Evolutionary conservation across 2,888 invertebrate genomes (phyloP).

Genomic region (Cheilosia urbana): DNA sequence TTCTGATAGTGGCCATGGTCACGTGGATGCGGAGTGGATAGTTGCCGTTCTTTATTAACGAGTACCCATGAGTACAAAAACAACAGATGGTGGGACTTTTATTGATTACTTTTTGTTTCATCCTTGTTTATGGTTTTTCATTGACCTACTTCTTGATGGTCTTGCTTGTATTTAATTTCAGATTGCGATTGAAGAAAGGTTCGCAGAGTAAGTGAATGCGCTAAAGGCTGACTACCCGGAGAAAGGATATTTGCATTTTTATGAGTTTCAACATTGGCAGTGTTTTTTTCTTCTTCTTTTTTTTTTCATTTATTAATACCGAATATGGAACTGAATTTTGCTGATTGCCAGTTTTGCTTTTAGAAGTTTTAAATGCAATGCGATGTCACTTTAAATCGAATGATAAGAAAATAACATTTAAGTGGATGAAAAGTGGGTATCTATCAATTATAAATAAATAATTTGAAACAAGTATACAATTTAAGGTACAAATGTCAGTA

Average conservation of each 20-base stretch:
- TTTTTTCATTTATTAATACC: neutral
- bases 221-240: neutral
- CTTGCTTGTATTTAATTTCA: conserved; percentile 34
- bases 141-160: conserved; percentile 7
- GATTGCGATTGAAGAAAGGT: conserved; percentile 4
- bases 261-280: conserved; percentile 9
- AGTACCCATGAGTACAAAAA: neutral
- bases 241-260: conserved; percentile 29
- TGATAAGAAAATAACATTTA: too few species aligned
- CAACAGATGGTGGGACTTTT: conserved; percentile 46
- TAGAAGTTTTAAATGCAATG: neutral
- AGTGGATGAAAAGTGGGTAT: too few species aligned
- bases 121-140: neutral
- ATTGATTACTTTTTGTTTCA: conserved; percentile 34
- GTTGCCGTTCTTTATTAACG: neutral
- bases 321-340: neutral
- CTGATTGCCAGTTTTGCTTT: neutral
- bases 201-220: conserved; percentile 9
- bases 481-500: too few species aligned
- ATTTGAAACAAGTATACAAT: too few species aligned
- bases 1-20: neutral
- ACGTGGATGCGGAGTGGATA: neutral
- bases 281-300: neutral
- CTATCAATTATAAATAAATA: too few species aligned
- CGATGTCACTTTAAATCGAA: too few species aligned